A percentile compares a stretch with the other conserved stretches of the same genome.
Evolutionary conservation across 2,113 vertebrate genomes (phyloP).

Genomic region (Ophiodon elongatus): DNA sequence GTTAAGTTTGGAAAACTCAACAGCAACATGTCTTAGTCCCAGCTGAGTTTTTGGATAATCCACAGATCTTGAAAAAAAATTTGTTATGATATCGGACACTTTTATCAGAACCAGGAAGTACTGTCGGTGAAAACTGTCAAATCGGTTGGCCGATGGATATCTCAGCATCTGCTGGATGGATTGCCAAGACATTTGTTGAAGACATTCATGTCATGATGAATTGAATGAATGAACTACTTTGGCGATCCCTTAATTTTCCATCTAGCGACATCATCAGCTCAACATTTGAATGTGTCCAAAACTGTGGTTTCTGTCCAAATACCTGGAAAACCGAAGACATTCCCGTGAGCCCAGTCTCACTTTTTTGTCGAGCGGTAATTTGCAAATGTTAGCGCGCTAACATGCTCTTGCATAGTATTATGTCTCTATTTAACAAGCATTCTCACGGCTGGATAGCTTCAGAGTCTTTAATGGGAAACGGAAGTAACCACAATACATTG

Average conservation of each 20-base stretch:
- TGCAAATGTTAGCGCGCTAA: neutral
- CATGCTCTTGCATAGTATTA: neutral
- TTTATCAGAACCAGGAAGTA: neutral
- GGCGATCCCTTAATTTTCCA: neutral
- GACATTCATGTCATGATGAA: neutral
- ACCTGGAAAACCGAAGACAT: neutral
- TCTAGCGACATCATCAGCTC: neutral
- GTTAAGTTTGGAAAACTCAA: too few relatives aligned
- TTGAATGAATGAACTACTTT: too few relatives aligned
- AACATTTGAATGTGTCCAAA: too few relatives aligned
- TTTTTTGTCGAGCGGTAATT: neutral
- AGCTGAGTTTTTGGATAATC: too few relatives aligned
- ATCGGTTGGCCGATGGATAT: too few relatives aligned
- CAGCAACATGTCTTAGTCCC: too few relatives aligned
- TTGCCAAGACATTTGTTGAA: too few relatives aligned
- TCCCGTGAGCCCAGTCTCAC: neutral
- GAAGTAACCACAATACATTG: too few relatives aligned
- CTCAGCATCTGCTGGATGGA: too few relatives aligned
- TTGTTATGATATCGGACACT: neutral
- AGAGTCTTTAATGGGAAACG: neutral
- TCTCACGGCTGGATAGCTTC: neutral
- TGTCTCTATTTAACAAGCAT: neutral
- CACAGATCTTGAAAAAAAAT: too few relatives aligned
- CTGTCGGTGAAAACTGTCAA: too few relatives aligned
- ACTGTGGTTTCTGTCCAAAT: neutral